These are phyloP conservation scores for Blastobasis adustella DNA, from an alignment of 2,888 invertebrate genomes.

Conservation along the genomic window DNA sequence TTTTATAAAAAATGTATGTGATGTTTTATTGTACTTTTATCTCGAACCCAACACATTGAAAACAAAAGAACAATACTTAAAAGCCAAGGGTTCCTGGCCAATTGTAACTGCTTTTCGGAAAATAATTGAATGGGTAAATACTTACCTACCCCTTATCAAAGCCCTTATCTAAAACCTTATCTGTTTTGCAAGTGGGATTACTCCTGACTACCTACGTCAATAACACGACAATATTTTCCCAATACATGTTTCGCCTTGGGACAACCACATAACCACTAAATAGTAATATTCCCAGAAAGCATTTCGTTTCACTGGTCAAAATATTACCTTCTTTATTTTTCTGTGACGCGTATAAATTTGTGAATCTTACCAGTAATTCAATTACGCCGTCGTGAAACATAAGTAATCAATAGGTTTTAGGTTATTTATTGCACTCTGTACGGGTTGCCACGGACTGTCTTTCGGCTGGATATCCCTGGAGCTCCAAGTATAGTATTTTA, in stretches of 20 bases:
- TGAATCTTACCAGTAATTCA: not conserved
- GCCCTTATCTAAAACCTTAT: too few relatives aligned
- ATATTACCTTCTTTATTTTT: not conserved
- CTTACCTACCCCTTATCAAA: too few relatives aligned
- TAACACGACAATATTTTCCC: constrained; percentile 1
- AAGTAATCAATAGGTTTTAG: not conserved
- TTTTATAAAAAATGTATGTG: too few relatives aligned
- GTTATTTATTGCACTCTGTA: rapidly evolving
- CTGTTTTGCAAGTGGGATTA: too few relatives aligned
- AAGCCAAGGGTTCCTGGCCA: too few relatives aligned
- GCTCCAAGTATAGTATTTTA: rapidly evolving
- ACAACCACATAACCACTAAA: constrained; percentile 7
- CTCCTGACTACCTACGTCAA: too few relatives aligned
- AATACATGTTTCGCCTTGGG: constrained; percentile 6
- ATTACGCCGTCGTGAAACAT: not conserved
- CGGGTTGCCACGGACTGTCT: not conserved
- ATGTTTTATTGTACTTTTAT: too few relatives aligned
- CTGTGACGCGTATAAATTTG: not conserved
- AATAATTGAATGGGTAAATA: too few relatives aligned
- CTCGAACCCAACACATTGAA: too few relatives aligned
- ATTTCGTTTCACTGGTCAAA: not conserved
- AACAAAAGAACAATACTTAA: too few relatives aligned
- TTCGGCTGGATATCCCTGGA: not conserved
- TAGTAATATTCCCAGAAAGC: constrained; percentile 3
- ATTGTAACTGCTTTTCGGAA: too few relatives aligned